Base-by-base conservation (phyloP, 2,113 vertebrate genomes). In the Lycaon pictus region DNA sequence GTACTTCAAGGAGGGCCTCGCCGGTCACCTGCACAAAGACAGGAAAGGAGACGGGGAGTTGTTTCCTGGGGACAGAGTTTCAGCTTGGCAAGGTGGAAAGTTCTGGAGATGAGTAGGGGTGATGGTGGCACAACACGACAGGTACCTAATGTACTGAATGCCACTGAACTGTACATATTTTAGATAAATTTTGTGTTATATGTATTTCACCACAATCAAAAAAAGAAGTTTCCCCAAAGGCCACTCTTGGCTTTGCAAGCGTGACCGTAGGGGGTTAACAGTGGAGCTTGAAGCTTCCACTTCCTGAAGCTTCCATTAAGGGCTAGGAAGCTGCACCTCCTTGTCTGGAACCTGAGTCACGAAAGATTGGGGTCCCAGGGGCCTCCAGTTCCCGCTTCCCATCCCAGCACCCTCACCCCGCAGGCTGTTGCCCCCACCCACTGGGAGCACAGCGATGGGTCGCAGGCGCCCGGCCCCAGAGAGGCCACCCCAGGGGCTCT, bases 101-200 rank as follows among this genome's bases (percentile, higher is more conserved):
- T 27, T 43, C n/a, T 35, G 10, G 43, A 15, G 29, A 17, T 0
- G n/a, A 19, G 7, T 2, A 23, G 35, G 0, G 23, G 11, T 20
- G 32, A 19, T 1, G 23, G 51, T 2, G 19, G 0, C 12, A 11
- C 25, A 27, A 0, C 4, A 13, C 1, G 17, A 60, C 58, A 8
- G 8, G 74, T 51, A 10, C 32, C 15, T 55, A 77, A 22, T 29
- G 6, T 17, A 32, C 9, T 15, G 11, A 4, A 43, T 1, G 23
- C 27, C n/a, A 15, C 35, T n/a, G 23, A 17, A 12, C 11, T 2
- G 3, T 19, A 20, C 67, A 35, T 17, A 19, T 17, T 69, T 20
- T 20, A 35, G 32, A 43, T 11, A 60, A 4, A 62, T 17, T 23
- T 32, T 32, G 20, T 23, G 56, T 32, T 76, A 7, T 12, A 55